Conservation (phyloP, 2,113 vertebrate species). For the Lichenostomus cassidix region DNA sequence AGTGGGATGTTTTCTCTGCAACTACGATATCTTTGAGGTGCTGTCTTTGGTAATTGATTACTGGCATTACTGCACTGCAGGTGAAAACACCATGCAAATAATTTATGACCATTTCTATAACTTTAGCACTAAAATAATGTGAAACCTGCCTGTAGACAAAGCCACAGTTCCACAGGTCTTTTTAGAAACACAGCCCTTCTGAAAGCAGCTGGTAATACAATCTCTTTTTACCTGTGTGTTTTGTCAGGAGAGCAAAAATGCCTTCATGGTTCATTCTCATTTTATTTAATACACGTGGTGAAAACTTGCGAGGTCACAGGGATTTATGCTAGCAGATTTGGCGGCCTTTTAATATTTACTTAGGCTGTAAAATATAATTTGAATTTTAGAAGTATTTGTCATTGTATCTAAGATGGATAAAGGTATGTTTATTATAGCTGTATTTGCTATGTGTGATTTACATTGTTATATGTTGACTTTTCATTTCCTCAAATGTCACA, state of each 20-base stretch:
- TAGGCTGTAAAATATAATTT: constrained; percentile 67
- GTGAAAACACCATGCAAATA: neutral
- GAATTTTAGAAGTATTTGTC: constrained; percentile 68
- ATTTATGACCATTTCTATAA: neutral
- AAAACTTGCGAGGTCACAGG: constrained; percentile 24
- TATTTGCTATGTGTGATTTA: constrained; percentile 68
- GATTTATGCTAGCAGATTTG: constrained; percentile 63
- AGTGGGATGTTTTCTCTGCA: neutral
- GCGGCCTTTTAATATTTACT: constrained; percentile 63
- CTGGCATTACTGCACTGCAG: neutral
- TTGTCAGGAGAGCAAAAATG: constrained; percentile 19
- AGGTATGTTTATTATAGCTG: constrained; percentile 68
- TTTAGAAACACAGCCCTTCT: neutral
- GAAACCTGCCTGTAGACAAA: neutral
- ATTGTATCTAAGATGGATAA: constrained; percentile 65
- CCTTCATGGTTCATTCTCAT: constrained; percentile 54
- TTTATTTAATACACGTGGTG: constrained; percentile 44
- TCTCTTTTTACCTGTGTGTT: neutral
- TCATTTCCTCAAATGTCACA: constrained; percentile 65
- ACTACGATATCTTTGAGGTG: neutral
- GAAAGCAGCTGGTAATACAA: neutral
- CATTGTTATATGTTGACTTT: constrained; percentile 68
- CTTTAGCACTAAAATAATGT: neutral
- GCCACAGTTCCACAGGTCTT: neutral
- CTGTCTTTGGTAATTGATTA: neutral